Percentiles rank a stretch among this genome's conserved stretches.
Evolutionary conservation across 2,113 vertebrate species (phyloP).

Genomic region (Pelobates fuscus): DNA sequence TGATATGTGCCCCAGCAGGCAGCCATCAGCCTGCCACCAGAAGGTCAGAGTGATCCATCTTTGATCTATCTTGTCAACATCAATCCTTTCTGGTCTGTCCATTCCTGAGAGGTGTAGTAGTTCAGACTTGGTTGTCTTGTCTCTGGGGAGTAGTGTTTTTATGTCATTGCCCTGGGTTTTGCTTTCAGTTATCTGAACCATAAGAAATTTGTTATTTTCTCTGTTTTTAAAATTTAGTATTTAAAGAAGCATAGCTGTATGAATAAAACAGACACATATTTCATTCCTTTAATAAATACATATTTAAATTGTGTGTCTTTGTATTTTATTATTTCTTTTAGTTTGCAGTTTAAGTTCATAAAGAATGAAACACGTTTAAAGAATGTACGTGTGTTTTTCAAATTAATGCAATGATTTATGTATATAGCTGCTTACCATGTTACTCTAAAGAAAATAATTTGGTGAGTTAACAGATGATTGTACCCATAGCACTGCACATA

Average conservation of each 20-base stretch:
- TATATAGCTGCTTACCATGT: too few relatives aligned
- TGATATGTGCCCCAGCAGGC: constrained; percentile 52
- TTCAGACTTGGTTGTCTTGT: constrained; percentile 40
- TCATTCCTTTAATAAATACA: too few relatives aligned
- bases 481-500: too few relatives aligned
- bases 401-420: too few relatives aligned
- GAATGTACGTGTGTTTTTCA: too few relatives aligned
- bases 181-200: constrained; percentile 35
- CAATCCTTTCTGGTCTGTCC: constrained; percentile 50
- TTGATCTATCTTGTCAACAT: constrained; percentile 51
- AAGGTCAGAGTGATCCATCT: constrained; percentile 51
- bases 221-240: constrained; percentile 9
- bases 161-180: constrained; percentile 43
- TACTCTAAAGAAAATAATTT: too few relatives aligned
- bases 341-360: too few relatives aligned
- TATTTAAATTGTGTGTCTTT: too few relatives aligned
- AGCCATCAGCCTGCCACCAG: constrained; percentile 50
- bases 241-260: neutral
- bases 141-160: constrained; percentile 39
- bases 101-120: constrained; percentile 47
- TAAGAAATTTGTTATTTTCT: constrained; percentile 37
- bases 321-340: too few relatives aligned
- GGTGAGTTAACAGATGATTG: too few relatives aligned
- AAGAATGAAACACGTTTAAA: too few relatives aligned
- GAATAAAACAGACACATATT: neutral